Percentiles rank a stretch among this genome's conserved stretches.
Evolutionary conservation across 2,888 invertebrate species (phyloP).

Genomic region (Globia sparganii): DNA sequence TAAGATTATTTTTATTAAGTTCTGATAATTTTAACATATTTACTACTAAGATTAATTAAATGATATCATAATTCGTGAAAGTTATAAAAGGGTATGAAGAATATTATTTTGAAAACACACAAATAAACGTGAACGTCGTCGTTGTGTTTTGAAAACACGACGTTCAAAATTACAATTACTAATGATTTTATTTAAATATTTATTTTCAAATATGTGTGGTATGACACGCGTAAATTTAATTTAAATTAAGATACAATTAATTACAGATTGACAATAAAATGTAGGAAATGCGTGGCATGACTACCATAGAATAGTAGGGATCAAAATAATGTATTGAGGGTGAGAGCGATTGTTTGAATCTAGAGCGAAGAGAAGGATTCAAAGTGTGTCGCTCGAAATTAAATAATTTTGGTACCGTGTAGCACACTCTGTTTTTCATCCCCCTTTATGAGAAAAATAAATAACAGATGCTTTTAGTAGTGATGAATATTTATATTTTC

Average conservation of each 20-base stretch:
- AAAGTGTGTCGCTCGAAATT: no score
- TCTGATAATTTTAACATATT: background rate
- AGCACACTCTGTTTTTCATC: no score
- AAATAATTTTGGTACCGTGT: no score
- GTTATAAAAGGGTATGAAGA: background rate
- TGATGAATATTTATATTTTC: no score
- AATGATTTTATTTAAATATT: background rate
- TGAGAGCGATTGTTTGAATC: no score
- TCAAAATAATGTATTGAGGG: no score
- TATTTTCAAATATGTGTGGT: background rate
- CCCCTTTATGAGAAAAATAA: no score
- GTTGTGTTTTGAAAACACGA: background rate
- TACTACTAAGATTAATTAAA: background rate
- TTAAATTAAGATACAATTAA: background rate
- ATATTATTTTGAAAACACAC: no score
- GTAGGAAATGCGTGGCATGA: background rate
- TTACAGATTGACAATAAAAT: background rate
- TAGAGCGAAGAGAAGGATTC: no score
- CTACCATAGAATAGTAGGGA: no score
- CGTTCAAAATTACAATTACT: background rate
- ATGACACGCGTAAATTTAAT: background rate
- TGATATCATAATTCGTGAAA: background rate
- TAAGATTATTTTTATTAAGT: constrained; percentile 72
- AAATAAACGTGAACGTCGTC: no score
- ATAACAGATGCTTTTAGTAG: no score